These are phyloP conservation scores for Aquatica leii DNA, from an alignment of 2,888 invertebrate genomes.

Conservation along the genomic window DNA sequence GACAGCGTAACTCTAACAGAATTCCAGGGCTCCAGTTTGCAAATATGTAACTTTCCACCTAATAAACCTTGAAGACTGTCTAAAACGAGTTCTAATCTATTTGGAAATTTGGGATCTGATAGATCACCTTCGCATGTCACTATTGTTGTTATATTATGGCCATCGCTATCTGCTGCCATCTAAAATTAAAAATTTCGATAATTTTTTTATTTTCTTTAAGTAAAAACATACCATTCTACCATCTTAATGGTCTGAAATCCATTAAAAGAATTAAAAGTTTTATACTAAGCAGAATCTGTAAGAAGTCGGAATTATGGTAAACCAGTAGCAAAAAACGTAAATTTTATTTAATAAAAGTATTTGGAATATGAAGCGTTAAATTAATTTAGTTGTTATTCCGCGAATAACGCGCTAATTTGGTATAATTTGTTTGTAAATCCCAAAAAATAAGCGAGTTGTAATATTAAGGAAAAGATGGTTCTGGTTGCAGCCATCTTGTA, in stretches of 20 bases:
- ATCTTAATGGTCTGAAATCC: conserved; percentile 27
- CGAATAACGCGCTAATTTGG: background rate
- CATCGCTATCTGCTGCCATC: conserved; percentile 89
- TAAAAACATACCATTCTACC: conserved; percentile 29
- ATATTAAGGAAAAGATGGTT: conserved; percentile 52
- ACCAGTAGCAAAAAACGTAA: background rate
- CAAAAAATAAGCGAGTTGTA: conserved; percentile 17
- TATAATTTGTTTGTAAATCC: background rate
- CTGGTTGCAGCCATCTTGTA: conserved; percentile 62
- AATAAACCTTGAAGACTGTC: conserved; percentile 81
- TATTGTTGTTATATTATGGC: conserved; percentile 80
- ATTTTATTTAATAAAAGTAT: background rate
- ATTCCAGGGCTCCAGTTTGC: conserved; percentile 97
- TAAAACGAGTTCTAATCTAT: conserved; percentile 80
- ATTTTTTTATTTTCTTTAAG: conserved; percentile 2
- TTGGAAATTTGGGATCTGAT: conserved; percentile 86
- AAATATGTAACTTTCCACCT: conserved; percentile 66
- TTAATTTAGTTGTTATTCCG: background rate
- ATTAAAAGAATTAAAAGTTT: conserved; percentile 23
- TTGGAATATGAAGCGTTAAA: background rate
- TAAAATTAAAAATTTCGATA: conserved; percentile 35
- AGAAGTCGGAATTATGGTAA: conserved; percentile 11
- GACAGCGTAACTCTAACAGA: conserved; percentile 97
- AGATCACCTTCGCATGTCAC: conserved; percentile 93
- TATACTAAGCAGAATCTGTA: conserved; percentile 22